Base-by-base conservation (phyloP, 1,140 invertebrate genomes). In the Diachasma alloeum region DNA sequence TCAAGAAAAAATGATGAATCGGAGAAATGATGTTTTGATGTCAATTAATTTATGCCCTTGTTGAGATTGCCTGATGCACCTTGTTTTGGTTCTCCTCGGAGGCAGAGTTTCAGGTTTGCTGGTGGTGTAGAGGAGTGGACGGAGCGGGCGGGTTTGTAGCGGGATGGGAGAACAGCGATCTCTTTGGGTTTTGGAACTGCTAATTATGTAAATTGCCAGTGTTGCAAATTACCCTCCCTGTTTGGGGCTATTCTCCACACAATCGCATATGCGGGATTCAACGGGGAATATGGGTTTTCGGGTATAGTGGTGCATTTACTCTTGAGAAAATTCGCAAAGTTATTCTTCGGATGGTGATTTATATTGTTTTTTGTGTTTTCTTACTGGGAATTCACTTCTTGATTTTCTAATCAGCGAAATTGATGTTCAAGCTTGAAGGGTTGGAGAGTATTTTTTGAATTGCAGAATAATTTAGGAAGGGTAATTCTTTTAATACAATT, bases 201-300 rank as follows among this genome's bases (percentile, higher is more conserved):
- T 90, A 89, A 90, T 90, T 90, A 90, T 90, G 89, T 88, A 89
- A 90, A 90, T 90, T 90, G 87, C 85, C 84, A 83, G 87, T 89
- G 87, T 89, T 89, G 89, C 89, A 90, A 89, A 90, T 90, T 90
- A 90, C 89, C 87, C 87, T 88, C 85, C 83, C 87, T 89, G 88
- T 90, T 89, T 88, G 88, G 84, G 82, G 88, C 89, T 87, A 89
- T 89, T 90, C 87, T 89, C 84, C 85, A 87, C 89, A 89, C 87
- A 89, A 89, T 89, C 87, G 24, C 67, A 66, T 42, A 56, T 15
- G 3, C 46, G 59, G 66, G 39, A 75, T 56, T 75, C 42, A 42
- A 22, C 22, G 36, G 24, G 11, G 71, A 42, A 37, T 74, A 22
- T 15, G 19, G n/a, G 70, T 63, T 44, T 74, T 74, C 46, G 13